Conservation (phyloP, 2,113 vertebrate species). For the Heterotis niloticus region DNA sequence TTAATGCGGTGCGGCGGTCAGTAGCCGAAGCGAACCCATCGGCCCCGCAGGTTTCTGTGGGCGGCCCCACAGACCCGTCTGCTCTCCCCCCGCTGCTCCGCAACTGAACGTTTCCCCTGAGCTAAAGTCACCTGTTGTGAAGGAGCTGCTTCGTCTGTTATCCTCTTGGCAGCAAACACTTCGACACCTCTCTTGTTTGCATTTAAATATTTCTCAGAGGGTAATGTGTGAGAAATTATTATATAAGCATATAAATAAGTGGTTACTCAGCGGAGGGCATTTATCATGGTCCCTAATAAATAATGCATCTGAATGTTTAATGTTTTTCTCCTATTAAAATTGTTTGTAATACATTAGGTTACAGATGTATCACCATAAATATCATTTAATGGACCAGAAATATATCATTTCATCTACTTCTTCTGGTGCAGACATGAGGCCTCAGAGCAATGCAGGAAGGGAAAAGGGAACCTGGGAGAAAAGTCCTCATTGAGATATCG, state of each 20-base stretch:
- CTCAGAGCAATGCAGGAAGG: background rate
- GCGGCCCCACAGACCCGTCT: background rate
- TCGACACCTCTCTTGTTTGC: constrained; percentile 1
- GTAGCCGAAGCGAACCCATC: no score
- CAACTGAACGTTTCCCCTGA: background rate
- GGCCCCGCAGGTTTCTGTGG: background rate
- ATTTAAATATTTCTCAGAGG: constrained; percentile 5
- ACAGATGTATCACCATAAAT: constrained; percentile 8
- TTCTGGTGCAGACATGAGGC: background rate
- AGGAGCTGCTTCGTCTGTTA: background rate
- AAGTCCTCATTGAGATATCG: constrained; percentile 14
- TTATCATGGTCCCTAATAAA: background rate
- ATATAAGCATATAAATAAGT: constrained; percentile 22
- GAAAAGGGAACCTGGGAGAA: constrained; percentile 6
- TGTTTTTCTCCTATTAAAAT: constrained; percentile 1
- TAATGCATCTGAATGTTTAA: background rate
- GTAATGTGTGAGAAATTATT: constrained; percentile 5
- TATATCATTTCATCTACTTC: constrained; percentile 4
- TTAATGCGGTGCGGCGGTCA: background rate
- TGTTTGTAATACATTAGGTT: background rate
- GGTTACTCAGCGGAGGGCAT: background rate
- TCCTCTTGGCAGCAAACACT: background rate
- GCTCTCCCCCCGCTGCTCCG: background rate
- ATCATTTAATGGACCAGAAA: constrained; percentile 20
- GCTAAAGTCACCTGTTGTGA: background rate